Evolutionary conservation across 2,888 invertebrate species (phyloP).

Genomic region (Dugesia japonica): DNA sequence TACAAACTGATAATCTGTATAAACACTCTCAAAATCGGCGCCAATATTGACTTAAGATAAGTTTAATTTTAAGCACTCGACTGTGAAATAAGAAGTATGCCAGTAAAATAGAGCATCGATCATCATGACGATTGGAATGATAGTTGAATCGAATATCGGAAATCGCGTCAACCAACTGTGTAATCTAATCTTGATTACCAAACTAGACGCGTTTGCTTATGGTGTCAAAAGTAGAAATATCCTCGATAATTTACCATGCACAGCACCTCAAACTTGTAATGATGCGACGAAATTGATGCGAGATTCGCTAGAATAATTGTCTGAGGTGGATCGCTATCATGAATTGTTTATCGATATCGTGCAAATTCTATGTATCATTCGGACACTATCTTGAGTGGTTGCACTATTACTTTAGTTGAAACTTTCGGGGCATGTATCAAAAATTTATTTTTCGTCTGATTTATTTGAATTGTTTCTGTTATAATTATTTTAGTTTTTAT

Average conservation of each 20-base stretch:
- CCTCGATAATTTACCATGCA: constrained; percentile 20
- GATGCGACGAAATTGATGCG: constrained; percentile 11
- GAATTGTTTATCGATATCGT: constrained; percentile 13
- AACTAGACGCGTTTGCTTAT: not conserved
- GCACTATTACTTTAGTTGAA: not conserved
- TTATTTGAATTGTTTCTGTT: no score
- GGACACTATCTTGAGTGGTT: constrained; percentile 14
- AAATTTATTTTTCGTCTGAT: not conserved
- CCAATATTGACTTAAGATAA: constrained; percentile 12
- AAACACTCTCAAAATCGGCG: constrained; percentile 20
- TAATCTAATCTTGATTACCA: constrained; percentile 3
- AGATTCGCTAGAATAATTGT: not conserved
- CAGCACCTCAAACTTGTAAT: constrained; percentile 5
- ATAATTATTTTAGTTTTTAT: no score
- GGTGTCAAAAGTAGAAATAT: not conserved
- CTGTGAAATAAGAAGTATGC: constrained; percentile 3
- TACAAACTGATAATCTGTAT: not conserved
- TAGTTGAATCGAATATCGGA: not conserved
- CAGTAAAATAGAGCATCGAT: not conserved
- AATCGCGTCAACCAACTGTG: constrained; percentile 6
- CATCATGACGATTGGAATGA: constrained; percentile 3
- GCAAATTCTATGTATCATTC: constrained; percentile 8
- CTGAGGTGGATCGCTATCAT: constrained; percentile 20
- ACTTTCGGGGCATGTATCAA: not conserved
- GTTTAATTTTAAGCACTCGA: constrained; percentile 5